phyloP scores from a whole-genome alignment of 2,113 vertebrate species.

The Daphoenositta chrysoptera region DNA sequence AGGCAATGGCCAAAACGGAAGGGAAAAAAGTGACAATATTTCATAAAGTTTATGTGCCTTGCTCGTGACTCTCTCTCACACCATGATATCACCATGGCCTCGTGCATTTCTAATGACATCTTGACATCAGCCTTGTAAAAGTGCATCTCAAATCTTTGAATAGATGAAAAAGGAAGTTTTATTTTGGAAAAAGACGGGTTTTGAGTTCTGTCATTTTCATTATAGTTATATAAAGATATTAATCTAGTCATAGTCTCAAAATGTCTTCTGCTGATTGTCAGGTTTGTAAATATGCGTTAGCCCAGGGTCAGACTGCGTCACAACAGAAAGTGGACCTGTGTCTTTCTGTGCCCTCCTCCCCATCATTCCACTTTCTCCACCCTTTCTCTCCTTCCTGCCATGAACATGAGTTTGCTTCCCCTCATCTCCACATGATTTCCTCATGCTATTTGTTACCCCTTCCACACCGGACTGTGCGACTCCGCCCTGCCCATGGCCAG shows the following conservation, averaged over 20 bases:
- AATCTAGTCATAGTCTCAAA: not conserved
- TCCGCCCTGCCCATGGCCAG: not conserved
- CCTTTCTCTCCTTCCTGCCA: constrained; percentile 55
- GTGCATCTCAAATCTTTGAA: not conserved
- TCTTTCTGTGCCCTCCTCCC: not conserved
- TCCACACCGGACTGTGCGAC: not conserved
- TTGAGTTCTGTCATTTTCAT: not conserved
- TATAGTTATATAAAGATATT: not conserved
- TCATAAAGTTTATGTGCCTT: not conserved
- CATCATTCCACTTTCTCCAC: constrained; percentile 41
- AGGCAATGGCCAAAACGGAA: not conserved
- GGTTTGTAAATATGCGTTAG: not conserved
- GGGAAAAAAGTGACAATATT: not conserved
- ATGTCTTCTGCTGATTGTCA: not conserved
- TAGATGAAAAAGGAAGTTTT: not conserved
- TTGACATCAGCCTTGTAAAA: not conserved
- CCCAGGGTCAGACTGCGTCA: not conserved
- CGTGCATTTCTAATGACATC: not conserved
- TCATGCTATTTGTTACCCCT: constrained; percentile 42
- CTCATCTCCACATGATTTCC: constrained; percentile 55
- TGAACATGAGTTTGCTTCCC: constrained; percentile 16
- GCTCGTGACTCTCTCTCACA: not conserved
- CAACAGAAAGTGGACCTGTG: not conserved
- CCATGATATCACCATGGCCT: not conserved
- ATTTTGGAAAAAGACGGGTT: not conserved